phyloP scores from a whole-genome alignment of 2,888 invertebrate species.

The Dicyrtoma fusca region DNA sequence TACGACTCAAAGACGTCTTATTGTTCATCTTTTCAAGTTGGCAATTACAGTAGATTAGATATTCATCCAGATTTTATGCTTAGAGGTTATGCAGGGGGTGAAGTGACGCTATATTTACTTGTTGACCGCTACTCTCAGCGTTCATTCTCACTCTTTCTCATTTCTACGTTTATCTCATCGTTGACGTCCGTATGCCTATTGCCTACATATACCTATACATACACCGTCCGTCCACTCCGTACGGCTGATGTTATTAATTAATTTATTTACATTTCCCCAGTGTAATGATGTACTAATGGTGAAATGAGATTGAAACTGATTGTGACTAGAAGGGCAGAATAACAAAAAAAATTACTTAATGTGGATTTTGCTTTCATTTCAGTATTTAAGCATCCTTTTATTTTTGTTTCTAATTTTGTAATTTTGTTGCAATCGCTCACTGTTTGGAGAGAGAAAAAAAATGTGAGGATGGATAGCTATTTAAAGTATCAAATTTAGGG shows the following conservation, averaged over 20 bases:
- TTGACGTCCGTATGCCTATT: no score
- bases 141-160: no score
- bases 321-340: background rate
- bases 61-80: no score
- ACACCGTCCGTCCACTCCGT: background rate
- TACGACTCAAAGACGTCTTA: no score
- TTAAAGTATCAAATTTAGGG: conserved; percentile 5
- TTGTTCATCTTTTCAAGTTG: no score
- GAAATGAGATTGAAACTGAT: background rate
- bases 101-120: conserved; percentile 9
- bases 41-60: no score
- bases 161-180: background rate
- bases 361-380: no score
- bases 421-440: no score
- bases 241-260: background rate
- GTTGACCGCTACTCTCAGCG: background rate
- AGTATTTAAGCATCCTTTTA: no score
- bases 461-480: background rate
- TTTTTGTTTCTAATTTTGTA: no score
- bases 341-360: no score
- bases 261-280: background rate
- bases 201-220: background rate
- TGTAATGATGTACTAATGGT: background rate
- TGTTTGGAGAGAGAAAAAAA: background rate
- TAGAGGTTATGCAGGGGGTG: conserved; percentile 8